These are phyloP conservation scores for Squalus acanthias DNA, from an alignment of 2,797 vertebrate species.

Conservation along the genomic window DNA sequence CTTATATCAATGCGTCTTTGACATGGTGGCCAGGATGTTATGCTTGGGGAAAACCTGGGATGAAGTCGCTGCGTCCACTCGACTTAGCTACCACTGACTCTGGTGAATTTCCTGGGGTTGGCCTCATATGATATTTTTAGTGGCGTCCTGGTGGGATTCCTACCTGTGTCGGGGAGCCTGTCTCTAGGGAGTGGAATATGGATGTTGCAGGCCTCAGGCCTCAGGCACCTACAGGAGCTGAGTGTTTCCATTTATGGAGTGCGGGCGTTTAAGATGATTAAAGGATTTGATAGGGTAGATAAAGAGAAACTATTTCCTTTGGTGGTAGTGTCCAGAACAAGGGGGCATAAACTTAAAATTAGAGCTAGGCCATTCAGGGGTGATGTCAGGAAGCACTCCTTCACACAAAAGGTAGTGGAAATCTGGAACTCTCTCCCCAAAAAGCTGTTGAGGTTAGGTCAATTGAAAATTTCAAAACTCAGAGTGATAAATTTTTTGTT, in stretches of 20 bases:
- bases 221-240: not conserved
- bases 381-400: not conserved
- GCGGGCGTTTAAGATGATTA: not conserved
- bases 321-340: not conserved
- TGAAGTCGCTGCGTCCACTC: not conserved
- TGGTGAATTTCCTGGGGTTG: not conserved
- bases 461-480: no score
- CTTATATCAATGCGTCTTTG: not conserved
- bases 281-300: not conserved
- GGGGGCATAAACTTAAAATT: not conserved
- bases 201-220: not conserved
- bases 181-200: not conserved
- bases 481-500: no score
- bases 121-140: not conserved
- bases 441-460: not conserved
- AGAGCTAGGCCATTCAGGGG: not conserved
- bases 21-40: not conserved
- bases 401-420: not conserved
- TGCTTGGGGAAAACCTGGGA: not conserved
- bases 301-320: not conserved
- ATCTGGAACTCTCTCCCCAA: not conserved
- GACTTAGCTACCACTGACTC: not conserved
- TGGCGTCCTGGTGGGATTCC: not conserved
- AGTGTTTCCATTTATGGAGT: not conserved
- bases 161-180: not conserved